phyloP scores from a whole-genome alignment of 2,797 vertebrate genomes.

The Pseudochaenichthys georgianus region DNA sequence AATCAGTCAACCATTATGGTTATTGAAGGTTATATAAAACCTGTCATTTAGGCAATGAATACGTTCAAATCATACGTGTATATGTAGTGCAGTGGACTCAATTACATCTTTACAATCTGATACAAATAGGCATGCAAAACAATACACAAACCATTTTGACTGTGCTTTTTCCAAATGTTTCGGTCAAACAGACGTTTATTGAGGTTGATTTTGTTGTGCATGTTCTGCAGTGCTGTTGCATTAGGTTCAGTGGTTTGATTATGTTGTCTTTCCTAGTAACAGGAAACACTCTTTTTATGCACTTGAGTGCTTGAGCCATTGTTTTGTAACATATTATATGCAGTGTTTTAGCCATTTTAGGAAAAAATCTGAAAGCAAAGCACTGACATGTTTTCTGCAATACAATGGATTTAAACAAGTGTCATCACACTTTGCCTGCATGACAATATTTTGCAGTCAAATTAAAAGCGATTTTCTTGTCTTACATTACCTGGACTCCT shows the following conservation, averaged over 20 bases:
- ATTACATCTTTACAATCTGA: background rate
- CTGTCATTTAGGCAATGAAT: background rate
- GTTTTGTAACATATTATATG: background rate
- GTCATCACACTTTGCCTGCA: conserved; percentile 1
- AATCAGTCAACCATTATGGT: background rate
- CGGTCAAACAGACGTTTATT: background rate
- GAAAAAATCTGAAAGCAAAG: background rate
- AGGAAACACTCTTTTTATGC: background rate
- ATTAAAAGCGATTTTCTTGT: conserved; percentile 4
- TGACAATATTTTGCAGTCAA: conserved; percentile 11
- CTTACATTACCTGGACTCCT: background rate
- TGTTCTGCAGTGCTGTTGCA: background rate
- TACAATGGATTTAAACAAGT: background rate
- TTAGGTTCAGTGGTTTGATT: background rate
- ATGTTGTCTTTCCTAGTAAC: background rate
- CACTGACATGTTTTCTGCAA: background rate
- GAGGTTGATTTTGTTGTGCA: background rate
- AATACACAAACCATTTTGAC: background rate
- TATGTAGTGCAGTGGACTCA: background rate
- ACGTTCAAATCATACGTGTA: background rate
- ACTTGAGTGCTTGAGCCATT: background rate
- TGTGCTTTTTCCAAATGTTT: background rate
- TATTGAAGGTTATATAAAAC: background rate
- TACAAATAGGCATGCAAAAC: background rate
- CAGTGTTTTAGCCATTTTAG: background rate